Conservation (phyloP, 2,797 vertebrate species). For the Rhincodon typus region DNA sequence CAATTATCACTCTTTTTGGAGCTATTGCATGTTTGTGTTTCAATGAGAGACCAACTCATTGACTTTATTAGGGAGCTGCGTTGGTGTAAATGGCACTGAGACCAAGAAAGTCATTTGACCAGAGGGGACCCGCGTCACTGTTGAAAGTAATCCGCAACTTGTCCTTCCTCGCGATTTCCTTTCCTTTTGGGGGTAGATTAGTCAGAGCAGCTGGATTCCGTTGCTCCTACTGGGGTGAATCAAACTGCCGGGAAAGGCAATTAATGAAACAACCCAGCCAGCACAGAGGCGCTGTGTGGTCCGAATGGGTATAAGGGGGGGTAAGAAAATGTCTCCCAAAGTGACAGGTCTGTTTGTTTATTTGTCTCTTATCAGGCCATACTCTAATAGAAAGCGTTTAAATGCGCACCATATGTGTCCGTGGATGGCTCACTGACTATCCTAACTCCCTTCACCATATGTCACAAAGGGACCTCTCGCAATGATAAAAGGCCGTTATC, state of each 20-base stretch:
- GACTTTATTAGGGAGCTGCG: neutral
- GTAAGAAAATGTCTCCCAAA: constrained; percentile 1
- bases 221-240: neutral
- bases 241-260: constrained; percentile 7
- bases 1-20: neutral
- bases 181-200: neutral
- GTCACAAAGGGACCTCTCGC: neutral
- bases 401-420: constrained; percentile 42
- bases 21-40: too few relatives aligned
- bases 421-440: neutral
- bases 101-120: neutral
- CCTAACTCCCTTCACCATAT: neutral
- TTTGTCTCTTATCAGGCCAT: constrained; percentile 38
- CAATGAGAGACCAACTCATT: too few relatives aligned
- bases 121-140: neutral
- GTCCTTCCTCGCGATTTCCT: neutral
- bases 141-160: too few relatives aligned
- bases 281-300: constrained; percentile 17
- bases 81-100: neutral
- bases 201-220: neutral
- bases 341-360: constrained; percentile 39
- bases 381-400: constrained; percentile 35
- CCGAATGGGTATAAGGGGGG: neutral
- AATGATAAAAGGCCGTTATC: neutral
- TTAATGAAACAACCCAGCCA: neutral